Percentiles rank a stretch among this genome's conserved stretches.
phyloP scores from a whole-genome alignment of 64 coral and sea anemone species.

The Montipora cactus region DNA sequence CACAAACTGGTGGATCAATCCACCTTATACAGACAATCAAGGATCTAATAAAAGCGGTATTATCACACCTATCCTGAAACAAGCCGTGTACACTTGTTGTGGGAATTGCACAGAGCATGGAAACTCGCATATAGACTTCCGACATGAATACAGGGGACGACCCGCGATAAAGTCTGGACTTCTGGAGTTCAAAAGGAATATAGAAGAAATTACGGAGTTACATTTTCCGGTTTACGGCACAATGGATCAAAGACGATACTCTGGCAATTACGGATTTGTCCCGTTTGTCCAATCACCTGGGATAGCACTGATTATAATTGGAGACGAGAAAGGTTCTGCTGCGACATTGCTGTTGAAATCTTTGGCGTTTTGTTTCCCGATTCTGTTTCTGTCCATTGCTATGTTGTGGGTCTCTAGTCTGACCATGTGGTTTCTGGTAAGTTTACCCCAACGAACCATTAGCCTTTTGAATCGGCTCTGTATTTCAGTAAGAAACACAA shows the following conservation, averaged over 20 bases:
- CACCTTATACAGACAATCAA: slow-evolving; percentile 80
- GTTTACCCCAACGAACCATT: neutral
- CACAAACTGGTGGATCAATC: slow-evolving; percentile 90
- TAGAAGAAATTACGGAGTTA: slow-evolving; percentile 78
- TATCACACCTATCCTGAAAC: slow-evolving; percentile 78
- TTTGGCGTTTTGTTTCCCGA: slow-evolving; percentile 86
- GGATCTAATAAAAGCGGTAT: slow-evolving; percentile 73
- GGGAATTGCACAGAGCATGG: slow-evolving; percentile 81
- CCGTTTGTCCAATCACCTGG: slow-evolving; percentile 85
- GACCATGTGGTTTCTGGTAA: slow-evolving; percentile 86
- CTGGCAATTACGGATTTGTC: slow-evolving; percentile 78
- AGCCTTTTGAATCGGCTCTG: neutral
- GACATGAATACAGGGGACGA: neutral
- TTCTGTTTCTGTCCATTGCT: slow-evolving; percentile 78
- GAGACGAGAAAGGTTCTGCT: slow-evolving; percentile 87
- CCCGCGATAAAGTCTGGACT: slow-evolving; percentile 74
- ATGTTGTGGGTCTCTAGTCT: slow-evolving; percentile 87
- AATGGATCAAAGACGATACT: slow-evolving; percentile 77
- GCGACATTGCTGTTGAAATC: slow-evolving; percentile 71
- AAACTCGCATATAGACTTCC: slow-evolving; percentile 59
- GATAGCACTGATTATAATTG: slow-evolving; percentile 84
- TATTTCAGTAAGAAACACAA: neutral
- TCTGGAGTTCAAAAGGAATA: slow-evolving; percentile 59
- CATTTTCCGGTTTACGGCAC: slow-evolving; percentile 88
- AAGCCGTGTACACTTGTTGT: slow-evolving; percentile 83